These are phyloP conservation scores for Buphagus erythrorhynchus DNA, from an alignment of 2,797 vertebrate species.

Conservation along the genomic window DNA sequence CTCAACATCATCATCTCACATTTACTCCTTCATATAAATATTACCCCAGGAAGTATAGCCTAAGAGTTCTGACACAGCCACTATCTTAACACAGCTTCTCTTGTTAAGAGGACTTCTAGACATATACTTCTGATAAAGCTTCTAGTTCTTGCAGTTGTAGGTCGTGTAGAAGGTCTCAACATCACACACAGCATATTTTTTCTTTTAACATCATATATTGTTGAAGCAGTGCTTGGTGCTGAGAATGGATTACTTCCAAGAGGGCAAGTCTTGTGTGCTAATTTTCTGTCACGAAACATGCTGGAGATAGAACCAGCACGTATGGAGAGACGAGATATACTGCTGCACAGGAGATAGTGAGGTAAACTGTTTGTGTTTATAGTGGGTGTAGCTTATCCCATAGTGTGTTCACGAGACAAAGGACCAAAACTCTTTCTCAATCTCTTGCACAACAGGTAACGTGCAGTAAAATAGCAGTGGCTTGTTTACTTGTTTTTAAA, in stretches of 20 bases:
- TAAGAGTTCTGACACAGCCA: slow-evolving; percentile 7
- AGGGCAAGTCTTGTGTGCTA: slow-evolving; percentile 5
- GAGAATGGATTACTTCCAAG: slow-evolving; percentile 12
- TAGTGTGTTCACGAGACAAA: not conserved
- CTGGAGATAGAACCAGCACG: slow-evolving; percentile 42
- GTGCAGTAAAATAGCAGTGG: slow-evolving; percentile 8
- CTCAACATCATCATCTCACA: not conserved
- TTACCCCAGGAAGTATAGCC: not conserved
- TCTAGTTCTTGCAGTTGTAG: slow-evolving; percentile 39
- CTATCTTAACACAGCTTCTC: not conserved
- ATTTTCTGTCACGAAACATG: slow-evolving; percentile 16
- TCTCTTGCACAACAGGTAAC: slow-evolving; percentile 15
- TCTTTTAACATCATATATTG: slow-evolving; percentile 9
- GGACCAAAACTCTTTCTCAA: slow-evolving; percentile 2
- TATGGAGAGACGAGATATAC: slow-evolving; percentile 19
- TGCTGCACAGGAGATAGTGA: slow-evolving; percentile 15
- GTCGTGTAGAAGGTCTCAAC: not conserved
- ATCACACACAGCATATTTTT: not conserved
- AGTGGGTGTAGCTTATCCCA: slow-evolving; percentile 1
- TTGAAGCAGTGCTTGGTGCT: slow-evolving; percentile 2
- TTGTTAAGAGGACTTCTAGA: slow-evolving; percentile 26
- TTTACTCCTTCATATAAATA: not conserved
- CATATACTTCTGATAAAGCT: slow-evolving; percentile 1
- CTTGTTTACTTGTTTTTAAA: not conserved
- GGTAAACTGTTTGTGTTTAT: not conserved